These are phyloP conservation scores for Rugalucina vietnamica DNA, from an alignment of 2,888 invertebrate genomes.

Conservation along the genomic window DNA sequence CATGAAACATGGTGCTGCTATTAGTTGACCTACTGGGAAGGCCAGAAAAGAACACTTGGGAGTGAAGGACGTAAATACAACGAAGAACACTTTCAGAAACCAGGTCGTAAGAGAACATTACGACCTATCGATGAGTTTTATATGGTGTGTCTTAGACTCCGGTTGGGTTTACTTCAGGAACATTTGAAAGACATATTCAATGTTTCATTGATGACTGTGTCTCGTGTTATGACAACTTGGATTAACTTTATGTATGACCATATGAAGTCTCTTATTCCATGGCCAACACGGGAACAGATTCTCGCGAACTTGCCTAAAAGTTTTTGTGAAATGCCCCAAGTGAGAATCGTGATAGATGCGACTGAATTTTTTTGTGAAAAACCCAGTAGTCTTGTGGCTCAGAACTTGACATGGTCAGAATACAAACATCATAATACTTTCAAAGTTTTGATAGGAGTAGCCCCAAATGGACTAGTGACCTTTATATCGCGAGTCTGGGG, in stretches of 20 bases:
- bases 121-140: constrained; percentile 44
- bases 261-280: constrained; percentile 36
- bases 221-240: constrained; percentile 46
- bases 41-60: constrained; percentile 14
- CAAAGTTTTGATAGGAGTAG: constrained; percentile 39
- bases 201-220: constrained; percentile 37
- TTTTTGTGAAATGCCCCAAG: constrained; percentile 9
- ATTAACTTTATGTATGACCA: constrained; percentile 48
- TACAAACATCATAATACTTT: constrained; percentile 44
- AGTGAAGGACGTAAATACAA: not conserved
- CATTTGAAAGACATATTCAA: constrained; percentile 47
- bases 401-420: constrained; percentile 42
- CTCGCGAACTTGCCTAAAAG: constrained; percentile 12
- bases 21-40: constrained; percentile 39
- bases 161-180: constrained; percentile 37
- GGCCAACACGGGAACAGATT: constrained; percentile 45
- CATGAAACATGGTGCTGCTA: constrained; percentile 39
- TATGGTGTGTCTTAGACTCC: constrained; percentile 28
- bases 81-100: not conserved
- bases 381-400: constrained; percentile 22
- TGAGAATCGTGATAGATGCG: constrained; percentile 26
- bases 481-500: constrained; percentile 54
- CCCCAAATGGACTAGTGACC: constrained; percentile 44
- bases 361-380: constrained; percentile 46
- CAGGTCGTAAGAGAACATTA: constrained; percentile 28